phyloP scores from a whole-genome alignment of 2,888 invertebrate genomes.

The Lingula anatina region DNA sequence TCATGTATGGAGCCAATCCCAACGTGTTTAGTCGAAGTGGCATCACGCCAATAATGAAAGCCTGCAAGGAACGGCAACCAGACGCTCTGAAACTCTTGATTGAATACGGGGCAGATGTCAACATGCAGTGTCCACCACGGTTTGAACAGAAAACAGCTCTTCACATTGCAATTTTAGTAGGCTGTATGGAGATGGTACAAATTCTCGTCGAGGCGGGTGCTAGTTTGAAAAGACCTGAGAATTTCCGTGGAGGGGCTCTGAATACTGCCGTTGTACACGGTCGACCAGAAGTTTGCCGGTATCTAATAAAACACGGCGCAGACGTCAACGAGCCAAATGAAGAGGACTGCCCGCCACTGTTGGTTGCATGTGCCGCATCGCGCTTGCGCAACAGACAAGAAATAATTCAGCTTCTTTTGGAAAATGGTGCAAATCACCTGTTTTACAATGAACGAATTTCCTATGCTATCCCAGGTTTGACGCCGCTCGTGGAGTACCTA shows the following conservation, averaged over 20 bases:
- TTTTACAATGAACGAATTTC: conserved; percentile 56
- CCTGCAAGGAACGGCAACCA: conserved; percentile 59
- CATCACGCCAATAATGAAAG: conserved; percentile 86
- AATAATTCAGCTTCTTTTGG: conserved; percentile 33
- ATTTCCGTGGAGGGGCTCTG: conserved; percentile 69
- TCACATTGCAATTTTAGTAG: conserved; percentile 82
- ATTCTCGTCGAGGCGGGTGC: conserved; percentile 79
- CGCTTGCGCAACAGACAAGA: conserved; percentile 28
- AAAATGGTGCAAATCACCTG: conserved; percentile 39
- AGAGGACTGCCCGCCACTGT: conserved; percentile 50
- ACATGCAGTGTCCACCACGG: conserved; percentile 77
- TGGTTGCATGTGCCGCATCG: conserved; percentile 48
- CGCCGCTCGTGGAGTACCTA: conserved; percentile 78
- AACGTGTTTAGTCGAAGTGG: conserved; percentile 83
- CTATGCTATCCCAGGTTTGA: conserved; percentile 61
- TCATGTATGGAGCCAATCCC: conserved; percentile 81
- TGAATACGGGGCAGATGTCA: conserved; percentile 78
- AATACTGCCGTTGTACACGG: conserved; percentile 72
- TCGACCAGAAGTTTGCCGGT: conserved; percentile 32
- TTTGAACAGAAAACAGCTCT: conserved; percentile 83
- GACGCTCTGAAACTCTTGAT: conserved; percentile 58
- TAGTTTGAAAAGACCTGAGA: conserved; percentile 60
- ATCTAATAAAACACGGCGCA: conserved; percentile 53
- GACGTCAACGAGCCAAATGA: conserved; percentile 53
- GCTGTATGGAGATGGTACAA: conserved; percentile 66